These are phyloP conservation scores for Reticulitermes speratus DNA, from an alignment of 1,140 invertebrate species.

Conservation along the genomic window DNA sequence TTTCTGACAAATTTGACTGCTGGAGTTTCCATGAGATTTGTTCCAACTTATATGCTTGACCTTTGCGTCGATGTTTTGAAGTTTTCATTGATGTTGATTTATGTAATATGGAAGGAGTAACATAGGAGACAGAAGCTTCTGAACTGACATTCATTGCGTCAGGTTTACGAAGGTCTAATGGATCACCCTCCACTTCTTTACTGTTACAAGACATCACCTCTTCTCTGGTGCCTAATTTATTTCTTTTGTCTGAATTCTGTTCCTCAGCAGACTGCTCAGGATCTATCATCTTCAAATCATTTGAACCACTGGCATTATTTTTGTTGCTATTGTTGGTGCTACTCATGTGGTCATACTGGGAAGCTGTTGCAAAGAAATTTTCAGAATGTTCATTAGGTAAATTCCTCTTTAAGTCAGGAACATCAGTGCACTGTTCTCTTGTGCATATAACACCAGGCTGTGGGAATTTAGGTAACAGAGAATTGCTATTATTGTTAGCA, in stretches of 20 bases:
- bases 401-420: not conserved
- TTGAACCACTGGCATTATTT: constrained; percentile 41
- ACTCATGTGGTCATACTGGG: not conserved
- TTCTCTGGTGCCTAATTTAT: not conserved
- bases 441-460: not conserved
- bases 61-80: constrained; percentile 72
- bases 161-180: constrained; percentile 36
- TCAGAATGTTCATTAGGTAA: not conserved
- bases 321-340: constrained; percentile 44
- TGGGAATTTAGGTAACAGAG: constrained; percentile 33
- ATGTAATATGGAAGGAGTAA: constrained; percentile 39
- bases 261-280: constrained; percentile 46
- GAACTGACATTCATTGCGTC: constrained; percentile 38
- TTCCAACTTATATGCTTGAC: constrained; percentile 71
- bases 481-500: constrained; percentile 40
- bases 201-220: not conserved
- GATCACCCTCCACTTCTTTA: constrained; percentile 25
- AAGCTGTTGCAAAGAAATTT: not conserved
- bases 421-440: not conserved
- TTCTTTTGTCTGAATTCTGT: constrained; percentile 37
- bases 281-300: constrained; percentile 35
- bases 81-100: constrained; percentile 37
- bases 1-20: constrained; percentile 44
- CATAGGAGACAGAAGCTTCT: not conserved
- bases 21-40: constrained; percentile 35